Percentiles rank a stretch among this genome's conserved stretches.
phyloP scores from a whole-genome alignment of 2,797 vertebrate genomes.

The Sebastes alutus region DNA sequence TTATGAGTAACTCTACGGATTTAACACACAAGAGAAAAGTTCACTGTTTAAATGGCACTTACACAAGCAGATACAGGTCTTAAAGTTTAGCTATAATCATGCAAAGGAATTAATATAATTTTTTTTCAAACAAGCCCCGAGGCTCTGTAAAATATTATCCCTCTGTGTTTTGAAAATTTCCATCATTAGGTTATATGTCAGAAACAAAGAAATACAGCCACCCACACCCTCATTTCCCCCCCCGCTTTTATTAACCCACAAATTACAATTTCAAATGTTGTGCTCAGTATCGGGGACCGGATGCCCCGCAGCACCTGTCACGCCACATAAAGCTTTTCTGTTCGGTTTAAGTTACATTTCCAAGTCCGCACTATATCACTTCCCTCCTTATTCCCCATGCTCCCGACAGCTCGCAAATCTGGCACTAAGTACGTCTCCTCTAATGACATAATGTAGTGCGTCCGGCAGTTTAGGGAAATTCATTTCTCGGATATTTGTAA shows the following conservation, averaged over 20 bases:
- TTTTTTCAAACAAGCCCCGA: constrained; percentile 15
- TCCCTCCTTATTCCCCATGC: constrained; percentile 13
- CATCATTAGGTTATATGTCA: constrained; percentile 29
- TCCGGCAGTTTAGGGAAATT: constrained; percentile 46
- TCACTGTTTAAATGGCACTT: neutral
- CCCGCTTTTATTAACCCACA: constrained; percentile 36
- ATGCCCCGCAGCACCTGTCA: constrained; percentile 48
- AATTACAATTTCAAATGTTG: constrained; percentile 58
- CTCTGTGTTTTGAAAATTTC: neutral
- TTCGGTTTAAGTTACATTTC: constrained; percentile 31
- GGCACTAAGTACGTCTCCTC: constrained; percentile 22
- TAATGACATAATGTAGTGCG: constrained; percentile 35
- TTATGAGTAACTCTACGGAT: neutral
- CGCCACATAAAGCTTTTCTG: constrained; percentile 32
- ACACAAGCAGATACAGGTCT: neutral
- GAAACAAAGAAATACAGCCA: constrained; percentile 23
- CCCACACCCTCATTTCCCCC: constrained; percentile 4
- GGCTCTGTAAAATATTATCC: neutral
- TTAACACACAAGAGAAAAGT: neutral
- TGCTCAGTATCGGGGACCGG: neutral
- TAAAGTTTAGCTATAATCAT: neutral
- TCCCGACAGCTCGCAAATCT: constrained; percentile 42
- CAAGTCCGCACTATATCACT: constrained; percentile 14
- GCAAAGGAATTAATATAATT: neutral
- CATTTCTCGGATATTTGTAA: constrained; percentile 33